Evolutionary conservation across 2,888 invertebrate species (phyloP).

Genomic region (Ariolimax columbianus): DNA sequence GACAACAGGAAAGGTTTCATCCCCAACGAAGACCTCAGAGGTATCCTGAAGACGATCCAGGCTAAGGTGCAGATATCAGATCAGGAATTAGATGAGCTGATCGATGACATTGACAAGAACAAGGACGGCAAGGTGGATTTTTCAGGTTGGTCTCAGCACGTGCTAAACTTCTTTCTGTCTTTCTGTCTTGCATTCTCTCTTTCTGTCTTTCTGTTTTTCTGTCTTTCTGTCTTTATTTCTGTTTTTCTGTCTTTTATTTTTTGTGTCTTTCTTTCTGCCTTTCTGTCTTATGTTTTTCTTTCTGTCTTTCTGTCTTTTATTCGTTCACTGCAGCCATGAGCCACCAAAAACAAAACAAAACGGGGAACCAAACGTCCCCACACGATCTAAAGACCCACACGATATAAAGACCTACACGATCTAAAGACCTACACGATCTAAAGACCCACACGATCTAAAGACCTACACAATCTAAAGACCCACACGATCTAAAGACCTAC

Average conservation of each 20-base stretch:
- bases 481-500: too few species aligned
- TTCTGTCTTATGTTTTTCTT: not conserved
- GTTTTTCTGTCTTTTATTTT: not conserved
- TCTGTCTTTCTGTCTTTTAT: too few species aligned
- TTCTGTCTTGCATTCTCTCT: too few species aligned
- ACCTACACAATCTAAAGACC: too few species aligned
- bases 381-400: too few species aligned
- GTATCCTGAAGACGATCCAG: conserved; percentile 52
- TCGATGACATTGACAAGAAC: conserved; percentile 58
- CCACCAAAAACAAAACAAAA: too few species aligned
- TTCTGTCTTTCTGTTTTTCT: too few species aligned
- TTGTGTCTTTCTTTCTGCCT: not conserved
- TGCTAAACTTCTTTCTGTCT: not conserved
- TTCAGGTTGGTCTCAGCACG: conserved; percentile 47
- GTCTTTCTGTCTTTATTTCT: too few species aligned
- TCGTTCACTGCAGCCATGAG: too few species aligned
- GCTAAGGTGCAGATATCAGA: conserved; percentile 55
- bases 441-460: not conserved
- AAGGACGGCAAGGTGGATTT: conserved; percentile 57
- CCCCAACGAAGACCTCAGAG: conserved; percentile 51
- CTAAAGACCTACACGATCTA: too few species aligned
- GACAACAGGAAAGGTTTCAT: conserved; percentile 55
- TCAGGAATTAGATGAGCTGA: conserved; percentile 56
- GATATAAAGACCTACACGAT: too few species aligned
- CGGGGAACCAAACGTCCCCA: too few species aligned